Evolutionary conservation across 2,888 invertebrate species (phyloP), one percentile per base, ranked within the genome.

Genomic region (Nomada flava): DNA sequence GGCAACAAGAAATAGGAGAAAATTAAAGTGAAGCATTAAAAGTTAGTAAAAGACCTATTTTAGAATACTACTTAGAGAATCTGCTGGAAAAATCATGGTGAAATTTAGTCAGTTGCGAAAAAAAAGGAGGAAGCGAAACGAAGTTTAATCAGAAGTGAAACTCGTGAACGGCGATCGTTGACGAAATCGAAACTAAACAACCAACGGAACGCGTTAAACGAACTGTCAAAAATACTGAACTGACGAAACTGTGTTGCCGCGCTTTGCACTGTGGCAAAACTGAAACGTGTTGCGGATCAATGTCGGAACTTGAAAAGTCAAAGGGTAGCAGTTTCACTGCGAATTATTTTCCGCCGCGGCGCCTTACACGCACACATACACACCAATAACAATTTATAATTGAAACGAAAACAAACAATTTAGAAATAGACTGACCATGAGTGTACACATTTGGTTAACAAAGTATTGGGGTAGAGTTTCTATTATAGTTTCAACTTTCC

Each of bases 201-300:
- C 42, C n/a, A 23, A 44, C 42, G n/a, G 44, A n/a, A 59, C 69
- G 59, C 57, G 59, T 69, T 69, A 69, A 69, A 69, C 69, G 69
- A 69, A 69, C 59, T 69, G 69, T 69, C 69, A 69, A 69, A 69
- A 69, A 69, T 69, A 69, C 69, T 47, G 44, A 59, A 59, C 26
- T 57, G 69, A 59, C 69, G 44, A 42, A 69, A 69, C 69, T 44
- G 26, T 59, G 29, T 47, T 47, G 59, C 36, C 57, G 15, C 57
- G 47, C n/a, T 59, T 44, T 29, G 44, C n/a, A 44, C 69, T 69
- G 44, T 20, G 59, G 44, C 42, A 36, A 59, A 69, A 59, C 26
- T 69, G n/a, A 59, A 69, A 69, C 69, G 57, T 26, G 57, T 57
- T 69, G 59, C 69, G 13, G 59, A 69, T 69, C 68, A 26, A 59